Percentiles rank a stretch among this genome's conserved stretches.
Conservation (phyloP, 2,797 vertebrate genomes). For the Salarias fasciatus region DNA sequence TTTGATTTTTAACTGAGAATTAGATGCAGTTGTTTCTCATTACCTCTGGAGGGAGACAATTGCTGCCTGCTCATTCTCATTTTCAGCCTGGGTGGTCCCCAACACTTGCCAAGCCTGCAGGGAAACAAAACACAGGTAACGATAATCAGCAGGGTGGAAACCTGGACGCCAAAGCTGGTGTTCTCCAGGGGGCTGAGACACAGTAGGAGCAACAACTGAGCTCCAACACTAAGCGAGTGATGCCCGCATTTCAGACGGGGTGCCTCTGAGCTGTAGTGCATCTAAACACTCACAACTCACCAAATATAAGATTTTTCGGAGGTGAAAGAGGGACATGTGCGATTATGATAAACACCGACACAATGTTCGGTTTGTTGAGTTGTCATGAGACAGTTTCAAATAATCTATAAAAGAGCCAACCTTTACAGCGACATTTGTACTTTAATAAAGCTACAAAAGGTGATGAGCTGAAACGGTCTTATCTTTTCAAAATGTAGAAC, state of each 20-base stretch:
- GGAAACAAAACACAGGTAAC: constrained; percentile 57
- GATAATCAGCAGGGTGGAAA: constrained; percentile 51
- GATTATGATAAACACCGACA: constrained; percentile 16
- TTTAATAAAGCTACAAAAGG: constrained; percentile 11
- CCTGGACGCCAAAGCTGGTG: constrained; percentile 18
- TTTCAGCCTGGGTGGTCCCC: constrained; percentile 97
- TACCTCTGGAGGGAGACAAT: constrained; percentile 99
- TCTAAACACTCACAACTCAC: constrained; percentile 13
- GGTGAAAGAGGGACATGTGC: neutral
- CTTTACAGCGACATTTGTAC: constrained; percentile 11
- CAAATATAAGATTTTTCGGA: constrained; percentile 1
- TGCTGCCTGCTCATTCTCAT: constrained; percentile 97
- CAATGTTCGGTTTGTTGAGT: constrained; percentile 4
- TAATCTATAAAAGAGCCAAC: constrained; percentile 6
- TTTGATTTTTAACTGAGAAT: constrained; percentile 11
- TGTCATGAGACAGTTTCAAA: constrained; percentile 6
- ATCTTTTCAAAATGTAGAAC: constrained; percentile 1
- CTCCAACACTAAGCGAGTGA: constrained; percentile 2
- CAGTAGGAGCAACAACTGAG: constrained; percentile 10
- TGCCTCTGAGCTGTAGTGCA: neutral
- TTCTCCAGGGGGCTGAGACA: constrained; percentile 23
- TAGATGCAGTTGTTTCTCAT: constrained; percentile 56
- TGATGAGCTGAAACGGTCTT: constrained; percentile 17
- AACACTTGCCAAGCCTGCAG: constrained; percentile 97
- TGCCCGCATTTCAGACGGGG: constrained; percentile 3